Evolutionary conservation across 2,888 invertebrate genomes (phyloP).

Genomic region (Perizoma affinitatum): DNA sequence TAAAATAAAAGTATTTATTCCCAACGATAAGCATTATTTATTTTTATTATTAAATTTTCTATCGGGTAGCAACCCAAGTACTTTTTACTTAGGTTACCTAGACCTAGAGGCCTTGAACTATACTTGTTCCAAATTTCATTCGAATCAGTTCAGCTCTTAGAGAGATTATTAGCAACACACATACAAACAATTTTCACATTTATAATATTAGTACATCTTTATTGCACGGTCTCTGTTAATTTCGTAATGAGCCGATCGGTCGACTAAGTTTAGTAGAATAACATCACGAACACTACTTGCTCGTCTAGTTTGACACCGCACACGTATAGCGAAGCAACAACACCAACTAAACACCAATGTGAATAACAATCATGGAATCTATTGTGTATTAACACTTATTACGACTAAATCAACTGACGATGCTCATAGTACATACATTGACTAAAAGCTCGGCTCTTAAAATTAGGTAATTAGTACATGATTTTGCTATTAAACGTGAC

Average conservation of each 20-base stretch:
- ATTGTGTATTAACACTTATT: slow-evolving; percentile 56
- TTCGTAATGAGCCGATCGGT: slow-evolving; percentile 53
- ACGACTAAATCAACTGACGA: slow-evolving; percentile 26
- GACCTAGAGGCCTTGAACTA: too few species aligned
- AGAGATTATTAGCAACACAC: too few species aligned
- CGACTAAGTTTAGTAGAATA: slow-evolving; percentile 55
- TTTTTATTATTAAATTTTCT: too few species aligned
- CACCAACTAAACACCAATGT: slow-evolving; percentile 79
- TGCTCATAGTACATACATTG: slow-evolving; percentile 48
- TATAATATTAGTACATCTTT: slow-evolving; percentile 36
- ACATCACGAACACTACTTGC: slow-evolving; percentile 63
- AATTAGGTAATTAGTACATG: slow-evolving; percentile 42
- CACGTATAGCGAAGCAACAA: slow-evolving; percentile 71
- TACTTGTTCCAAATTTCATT: too few species aligned
- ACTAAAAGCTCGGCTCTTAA: slow-evolving; percentile 62
- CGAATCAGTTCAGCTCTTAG: too few species aligned
- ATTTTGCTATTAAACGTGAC: slow-evolving; percentile 47
- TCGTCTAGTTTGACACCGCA: slow-evolving; percentile 67
- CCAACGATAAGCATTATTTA: too few species aligned
- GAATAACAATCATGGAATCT: slow-evolving; percentile 37
- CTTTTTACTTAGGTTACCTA: too few species aligned
- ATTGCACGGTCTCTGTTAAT: slow-evolving; percentile 55
- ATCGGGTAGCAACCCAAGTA: too few species aligned
- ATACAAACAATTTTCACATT: background rate
- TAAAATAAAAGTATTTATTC: too few species aligned